Percentiles rank a stretch among this genome's conserved stretches.
phyloP scores from a whole-genome alignment of 2,888 invertebrate genomes.

The Polymixis lichenea region DNA sequence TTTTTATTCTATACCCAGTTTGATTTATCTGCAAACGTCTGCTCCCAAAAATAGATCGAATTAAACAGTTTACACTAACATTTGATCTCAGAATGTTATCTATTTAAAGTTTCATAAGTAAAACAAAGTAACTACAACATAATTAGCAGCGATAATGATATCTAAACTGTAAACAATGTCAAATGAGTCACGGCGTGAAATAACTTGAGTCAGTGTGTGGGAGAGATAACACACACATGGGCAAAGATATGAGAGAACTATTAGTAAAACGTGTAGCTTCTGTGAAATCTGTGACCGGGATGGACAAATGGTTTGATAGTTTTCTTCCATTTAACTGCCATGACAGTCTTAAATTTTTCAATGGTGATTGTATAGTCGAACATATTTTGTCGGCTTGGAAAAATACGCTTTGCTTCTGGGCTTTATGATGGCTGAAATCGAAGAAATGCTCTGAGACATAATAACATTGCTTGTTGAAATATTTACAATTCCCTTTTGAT shows the following conservation, averaged over 20 bases:
- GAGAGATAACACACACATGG: conserved; percentile 32
- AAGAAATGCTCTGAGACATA: neutral
- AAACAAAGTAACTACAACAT: conserved; percentile 52
- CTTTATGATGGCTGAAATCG: neutral
- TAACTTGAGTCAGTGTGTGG: conserved; percentile 20
- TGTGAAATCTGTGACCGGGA: neutral
- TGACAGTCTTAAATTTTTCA: neutral
- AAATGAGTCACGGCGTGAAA: conserved; percentile 67
- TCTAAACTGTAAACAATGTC: conserved; percentile 66
- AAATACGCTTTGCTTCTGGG: neutral
- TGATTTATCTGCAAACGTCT: conserved; percentile 10
- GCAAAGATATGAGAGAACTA: conserved; percentile 14
- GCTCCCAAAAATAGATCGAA: conserved; percentile 26
- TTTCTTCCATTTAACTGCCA: neutral
- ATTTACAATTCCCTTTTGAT: conserved; percentile 11
- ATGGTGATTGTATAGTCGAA: neutral
- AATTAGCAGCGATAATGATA: conserved; percentile 51
- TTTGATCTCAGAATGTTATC: conserved; percentile 27
- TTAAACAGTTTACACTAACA: conserved; percentile 28
- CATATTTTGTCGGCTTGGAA: neutral
- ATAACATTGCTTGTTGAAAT: neutral
- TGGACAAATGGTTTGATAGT: neutral
- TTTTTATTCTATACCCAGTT: conserved; percentile 28
- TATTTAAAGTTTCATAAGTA: conserved; percentile 17
- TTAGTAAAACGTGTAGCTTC: conserved; percentile 22